phyloP scores from a whole-genome alignment of 2,797 vertebrate genomes.

The Rhinogobio ventralis region DNA sequence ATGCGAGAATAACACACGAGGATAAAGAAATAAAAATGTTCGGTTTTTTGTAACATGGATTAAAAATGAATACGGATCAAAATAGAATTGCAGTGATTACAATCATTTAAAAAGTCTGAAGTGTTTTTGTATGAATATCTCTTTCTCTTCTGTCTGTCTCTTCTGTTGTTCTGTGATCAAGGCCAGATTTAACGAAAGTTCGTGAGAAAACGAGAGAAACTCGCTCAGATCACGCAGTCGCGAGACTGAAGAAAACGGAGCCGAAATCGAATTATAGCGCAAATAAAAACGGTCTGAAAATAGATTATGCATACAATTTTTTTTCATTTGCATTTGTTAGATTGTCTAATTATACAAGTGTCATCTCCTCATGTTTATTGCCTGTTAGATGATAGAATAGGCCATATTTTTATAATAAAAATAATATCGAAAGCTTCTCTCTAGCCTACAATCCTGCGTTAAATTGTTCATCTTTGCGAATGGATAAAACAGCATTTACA shows the following conservation, averaged over 20 bases:
- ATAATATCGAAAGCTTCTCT: background rate
- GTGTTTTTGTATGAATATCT: background rate
- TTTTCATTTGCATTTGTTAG: background rate
- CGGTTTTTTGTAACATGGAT: background rate
- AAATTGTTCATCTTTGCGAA: background rate
- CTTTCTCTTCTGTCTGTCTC: background rate
- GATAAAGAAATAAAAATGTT: background rate
- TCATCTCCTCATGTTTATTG: background rate
- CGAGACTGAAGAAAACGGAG: background rate
- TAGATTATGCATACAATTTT: background rate
- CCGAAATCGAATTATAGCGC: background rate
- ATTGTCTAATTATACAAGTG: background rate
- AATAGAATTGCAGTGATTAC: background rate
- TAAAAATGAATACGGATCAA: background rate
- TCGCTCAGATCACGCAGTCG: too few relatives aligned
- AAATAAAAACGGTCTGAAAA: background rate
- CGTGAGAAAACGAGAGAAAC: background rate
- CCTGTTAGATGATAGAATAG: too few relatives aligned
- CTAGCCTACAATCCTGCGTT: background rate
- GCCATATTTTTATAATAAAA: background rate
- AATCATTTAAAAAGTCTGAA: background rate
- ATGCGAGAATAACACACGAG: background rate
- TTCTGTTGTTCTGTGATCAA: background rate
- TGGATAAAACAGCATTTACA: background rate
- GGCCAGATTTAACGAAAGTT: background rate